A percentile compares a stretch with the other conserved stretches of the same genome.
phyloP scores from a whole-genome alignment of 2,113 vertebrate species.

The Colossoma macropomum region DNA sequence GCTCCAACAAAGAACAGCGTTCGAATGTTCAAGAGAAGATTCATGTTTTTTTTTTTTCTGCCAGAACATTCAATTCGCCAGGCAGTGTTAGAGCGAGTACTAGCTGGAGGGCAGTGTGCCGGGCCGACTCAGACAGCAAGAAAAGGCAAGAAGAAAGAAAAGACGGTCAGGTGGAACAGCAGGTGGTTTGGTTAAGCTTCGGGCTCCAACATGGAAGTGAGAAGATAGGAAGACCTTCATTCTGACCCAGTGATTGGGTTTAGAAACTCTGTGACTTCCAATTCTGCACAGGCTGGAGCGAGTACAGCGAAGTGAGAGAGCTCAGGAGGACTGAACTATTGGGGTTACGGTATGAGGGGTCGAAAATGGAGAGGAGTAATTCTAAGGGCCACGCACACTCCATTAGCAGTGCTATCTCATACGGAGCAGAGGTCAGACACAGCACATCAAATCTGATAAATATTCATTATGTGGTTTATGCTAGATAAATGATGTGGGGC shows the following conservation, averaged over 20 bases:
- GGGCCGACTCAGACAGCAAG: background rate
- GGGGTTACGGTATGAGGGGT: background rate
- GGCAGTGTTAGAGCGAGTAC: background rate
- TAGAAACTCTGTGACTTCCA: background rate
- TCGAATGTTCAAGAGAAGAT: background rate
- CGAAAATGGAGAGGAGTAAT: background rate
- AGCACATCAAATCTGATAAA: slow-evolving; percentile 27
- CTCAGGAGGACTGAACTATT: background rate
- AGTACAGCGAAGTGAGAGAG: background rate
- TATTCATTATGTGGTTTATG: slow-evolving; percentile 36
- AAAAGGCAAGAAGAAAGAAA: background rate
- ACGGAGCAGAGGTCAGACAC: slow-evolving; percentile 8
- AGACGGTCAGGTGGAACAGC: background rate
- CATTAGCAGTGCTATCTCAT: slow-evolving; percentile 25
- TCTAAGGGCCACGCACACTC: slow-evolving; percentile 25
- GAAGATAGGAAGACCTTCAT: background rate
- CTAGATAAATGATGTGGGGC: slow-evolving; percentile 18
- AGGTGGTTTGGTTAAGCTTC: slow-evolving; percentile 1
- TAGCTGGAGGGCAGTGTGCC: slow-evolving; percentile 9
- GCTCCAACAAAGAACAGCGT: background rate
- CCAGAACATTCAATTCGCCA: background rate
- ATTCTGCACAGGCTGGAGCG: background rate
- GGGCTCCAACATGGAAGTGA: background rate
- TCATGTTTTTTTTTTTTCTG: background rate
- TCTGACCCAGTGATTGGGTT: slow-evolving; percentile 25